These are phyloP conservation scores for Bombyx mandarina DNA, from an alignment of 1,140 invertebrate genomes.

Conservation along the genomic window DNA sequence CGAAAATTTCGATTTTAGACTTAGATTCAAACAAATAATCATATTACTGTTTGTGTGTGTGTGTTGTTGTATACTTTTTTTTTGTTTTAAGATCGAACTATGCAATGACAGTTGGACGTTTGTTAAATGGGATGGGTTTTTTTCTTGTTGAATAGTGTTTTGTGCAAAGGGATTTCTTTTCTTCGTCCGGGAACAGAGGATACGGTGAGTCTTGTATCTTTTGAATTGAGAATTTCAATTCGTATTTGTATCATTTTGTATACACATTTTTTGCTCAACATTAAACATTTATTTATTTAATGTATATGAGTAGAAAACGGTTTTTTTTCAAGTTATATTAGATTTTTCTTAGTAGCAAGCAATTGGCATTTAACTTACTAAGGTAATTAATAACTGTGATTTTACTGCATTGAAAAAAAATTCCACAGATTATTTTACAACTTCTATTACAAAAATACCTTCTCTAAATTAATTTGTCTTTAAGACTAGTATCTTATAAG, in stretches of 20 bases:
- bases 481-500: too few species aligned
- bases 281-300: too few species aligned
- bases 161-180: conserved; percentile 46
- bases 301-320: too few species aligned
- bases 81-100: conserved; percentile 21
- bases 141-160: conserved; percentile 15
- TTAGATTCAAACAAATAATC: not conserved
- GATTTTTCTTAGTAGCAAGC: too few species aligned
- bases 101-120: conserved; percentile 38
- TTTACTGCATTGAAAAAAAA: too few species aligned
- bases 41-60: conserved; percentile 1
- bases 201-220: conserved; percentile 39
- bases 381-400: too few species aligned
- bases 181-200: conserved; percentile 28
- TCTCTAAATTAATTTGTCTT: too few species aligned
- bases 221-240: conserved; percentile 14
- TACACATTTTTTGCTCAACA: conserved; percentile 1
- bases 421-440: too few species aligned
- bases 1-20: too few species aligned
- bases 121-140: conserved; percentile 15
- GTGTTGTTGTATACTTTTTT: conserved; percentile 8
- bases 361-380: too few species aligned
- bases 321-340: too few species aligned
- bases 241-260: conserved; percentile 11
- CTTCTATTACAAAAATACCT: too few species aligned